A percentile compares a stretch with the other conserved stretches of the same genome.
Conservation (phyloP, 2,888 invertebrate species). For the Vesta saturnalis region DNA sequence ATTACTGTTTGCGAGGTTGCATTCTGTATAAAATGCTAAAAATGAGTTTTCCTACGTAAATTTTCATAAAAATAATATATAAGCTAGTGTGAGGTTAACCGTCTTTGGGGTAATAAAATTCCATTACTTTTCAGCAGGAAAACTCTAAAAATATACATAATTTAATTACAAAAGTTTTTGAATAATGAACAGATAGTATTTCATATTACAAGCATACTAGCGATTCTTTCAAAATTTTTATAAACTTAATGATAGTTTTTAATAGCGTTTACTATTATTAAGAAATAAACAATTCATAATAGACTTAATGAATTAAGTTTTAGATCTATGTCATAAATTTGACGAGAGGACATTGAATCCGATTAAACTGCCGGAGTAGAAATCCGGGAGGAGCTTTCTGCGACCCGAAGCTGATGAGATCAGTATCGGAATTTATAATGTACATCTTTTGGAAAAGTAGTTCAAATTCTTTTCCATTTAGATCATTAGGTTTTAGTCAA, state of each 20-base stretch:
- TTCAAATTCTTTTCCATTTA: constrained; percentile 47
- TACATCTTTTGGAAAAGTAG: constrained; percentile 52
- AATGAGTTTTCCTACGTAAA: too few relatives aligned
- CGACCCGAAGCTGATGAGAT: constrained; percentile 53
- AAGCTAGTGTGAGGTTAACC: too few relatives aligned
- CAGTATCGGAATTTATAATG: constrained; percentile 57
- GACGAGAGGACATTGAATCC: constrained; percentile 54
- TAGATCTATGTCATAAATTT: constrained; percentile 55
- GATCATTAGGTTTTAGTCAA: constrained; percentile 43
- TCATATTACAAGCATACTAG: constrained; percentile 9
- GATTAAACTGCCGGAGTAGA: constrained; percentile 55
- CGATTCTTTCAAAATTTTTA: constrained; percentile 8
- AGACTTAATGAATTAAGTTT: constrained; percentile 48
- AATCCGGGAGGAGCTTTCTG: constrained; percentile 53
- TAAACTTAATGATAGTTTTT: constrained; percentile 3
- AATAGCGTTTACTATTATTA: constrained; percentile 18
- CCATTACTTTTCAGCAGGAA: too few relatives aligned
- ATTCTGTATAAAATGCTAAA: too few relatives aligned
- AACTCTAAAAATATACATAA: constrained; percentile 22
- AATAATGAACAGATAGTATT: constrained; percentile 5
- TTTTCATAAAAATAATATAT: too few relatives aligned
- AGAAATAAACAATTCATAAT: constrained; percentile 48
- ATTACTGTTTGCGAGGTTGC: too few relatives aligned
- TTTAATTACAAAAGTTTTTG: constrained; percentile 9
- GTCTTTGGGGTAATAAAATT: too few relatives aligned